phyloP scores from a whole-genome alignment of 2,113 vertebrate species.

The Pterocles burchelli region DNA sequence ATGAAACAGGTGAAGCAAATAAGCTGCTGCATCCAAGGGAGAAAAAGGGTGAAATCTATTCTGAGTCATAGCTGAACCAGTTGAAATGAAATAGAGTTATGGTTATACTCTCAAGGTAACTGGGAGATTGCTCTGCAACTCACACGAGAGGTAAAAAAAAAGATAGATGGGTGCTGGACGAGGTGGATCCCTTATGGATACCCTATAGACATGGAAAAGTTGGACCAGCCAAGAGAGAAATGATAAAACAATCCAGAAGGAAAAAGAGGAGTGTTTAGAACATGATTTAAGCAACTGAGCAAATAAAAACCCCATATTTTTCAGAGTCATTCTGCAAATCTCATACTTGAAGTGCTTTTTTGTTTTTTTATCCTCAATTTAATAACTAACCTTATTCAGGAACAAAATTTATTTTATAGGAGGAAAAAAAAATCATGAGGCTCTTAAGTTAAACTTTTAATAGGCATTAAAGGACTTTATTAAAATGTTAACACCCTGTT shows the following conservation, averaged over 20 bases:
- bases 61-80: background rate
- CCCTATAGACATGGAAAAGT: background rate
- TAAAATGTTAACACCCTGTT: slow-evolving; percentile 43
- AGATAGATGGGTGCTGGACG: background rate
- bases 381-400: slow-evolving; percentile 54
- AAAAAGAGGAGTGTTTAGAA: background rate
- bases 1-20: background rate
- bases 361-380: background rate
- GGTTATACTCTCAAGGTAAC: background rate
- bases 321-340: background rate
- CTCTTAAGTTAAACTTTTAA: slow-evolving; percentile 62
- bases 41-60: background rate
- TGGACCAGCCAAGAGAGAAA: background rate
- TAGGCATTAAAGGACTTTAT: slow-evolving; percentile 42
- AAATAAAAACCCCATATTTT: background rate
- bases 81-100: background rate
- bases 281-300: background rate
- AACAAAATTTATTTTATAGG: background rate
- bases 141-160: background rate
- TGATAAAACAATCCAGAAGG: background rate
- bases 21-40: background rate
- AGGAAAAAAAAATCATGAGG: background rate
- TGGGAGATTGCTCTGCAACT: background rate
- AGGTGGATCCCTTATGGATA: background rate
- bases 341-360: background rate